phyloP scores from a whole-genome alignment of 2,888 invertebrate genomes.

The Acleris cristana region DNA sequence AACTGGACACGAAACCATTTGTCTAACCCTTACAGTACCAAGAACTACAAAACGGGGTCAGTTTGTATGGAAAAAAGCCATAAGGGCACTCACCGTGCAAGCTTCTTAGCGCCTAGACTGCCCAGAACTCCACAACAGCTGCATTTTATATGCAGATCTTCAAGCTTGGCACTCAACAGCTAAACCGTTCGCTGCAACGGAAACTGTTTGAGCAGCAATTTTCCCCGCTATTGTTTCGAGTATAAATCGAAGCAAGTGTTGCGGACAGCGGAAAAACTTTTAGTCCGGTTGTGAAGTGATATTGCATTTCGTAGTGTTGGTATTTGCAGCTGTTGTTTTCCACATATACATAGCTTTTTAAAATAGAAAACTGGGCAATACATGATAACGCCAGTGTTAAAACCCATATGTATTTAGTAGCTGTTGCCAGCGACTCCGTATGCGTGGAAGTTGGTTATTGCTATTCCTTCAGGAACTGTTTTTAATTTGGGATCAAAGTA shows the following conservation, averaged over 20 bases:
- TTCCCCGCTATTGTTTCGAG: conserved; percentile 22
- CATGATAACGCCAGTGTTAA: too few species aligned
- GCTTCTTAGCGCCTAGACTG: too few species aligned
- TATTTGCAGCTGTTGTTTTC: not conserved
- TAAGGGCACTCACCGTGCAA: too few species aligned
- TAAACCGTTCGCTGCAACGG: conserved; percentile 3
- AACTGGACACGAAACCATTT: not conserved
- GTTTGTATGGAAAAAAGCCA: not conserved
- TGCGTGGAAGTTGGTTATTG: too few species aligned
- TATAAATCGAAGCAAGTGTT: conserved; percentile 23
- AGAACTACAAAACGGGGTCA: not conserved
- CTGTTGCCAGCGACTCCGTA: too few species aligned
- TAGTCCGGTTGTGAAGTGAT: conserved; percentile 6
- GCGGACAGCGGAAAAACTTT: conserved; percentile 21
- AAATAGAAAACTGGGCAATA: too few species aligned
- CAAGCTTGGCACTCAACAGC: not conserved
- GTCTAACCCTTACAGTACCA: not conserved
- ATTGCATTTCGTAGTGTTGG: conserved; percentile 8
- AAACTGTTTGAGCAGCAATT: conserved; percentile 23
- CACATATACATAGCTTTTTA: not conserved
- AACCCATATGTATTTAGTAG: too few species aligned
- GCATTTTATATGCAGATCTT: too few species aligned
- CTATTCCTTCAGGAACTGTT: too few species aligned
- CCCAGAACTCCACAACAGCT: too few species aligned
- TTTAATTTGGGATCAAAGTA: too few species aligned